phyloP scores from a whole-genome alignment of 2,888 invertebrate species.

The Caenorhabditis virilis region DNA sequence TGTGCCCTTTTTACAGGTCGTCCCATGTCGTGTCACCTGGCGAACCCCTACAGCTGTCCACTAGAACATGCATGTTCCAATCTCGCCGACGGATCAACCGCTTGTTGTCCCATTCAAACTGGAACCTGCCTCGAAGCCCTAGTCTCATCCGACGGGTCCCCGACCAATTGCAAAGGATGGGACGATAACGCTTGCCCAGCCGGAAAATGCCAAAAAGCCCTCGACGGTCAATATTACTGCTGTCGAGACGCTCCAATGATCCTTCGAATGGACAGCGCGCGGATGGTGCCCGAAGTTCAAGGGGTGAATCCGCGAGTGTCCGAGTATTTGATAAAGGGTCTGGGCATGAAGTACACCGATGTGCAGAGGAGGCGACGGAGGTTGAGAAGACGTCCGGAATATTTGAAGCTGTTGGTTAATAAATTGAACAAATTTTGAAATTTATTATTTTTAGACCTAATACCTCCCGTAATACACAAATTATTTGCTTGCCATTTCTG shows the following conservation, averaged over 20 bases:
- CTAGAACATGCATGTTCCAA: slow-evolving; percentile 39
- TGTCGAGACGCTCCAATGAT: slow-evolving; percentile 32
- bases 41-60: slow-evolving; percentile 51
- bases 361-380: background rate
- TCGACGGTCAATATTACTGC: slow-evolving; percentile 48
- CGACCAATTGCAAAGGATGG: slow-evolving; percentile 34
- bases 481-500: too few relatives aligned
- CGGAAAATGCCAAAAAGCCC: slow-evolving; percentile 50
- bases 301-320: slow-evolving; percentile 21
- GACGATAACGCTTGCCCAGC: slow-evolving; percentile 46
- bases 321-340: slow-evolving; percentile 21
- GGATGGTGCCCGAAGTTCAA: slow-evolving; percentile 15
- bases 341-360: slow-evolving; percentile 26
- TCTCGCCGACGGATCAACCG: slow-evolving; percentile 43
- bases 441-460: too few relatives aligned
- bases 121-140: slow-evolving; percentile 44
- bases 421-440: too few relatives aligned
- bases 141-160: slow-evolving; percentile 32
- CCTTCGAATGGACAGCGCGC: slow-evolving; percentile 7
- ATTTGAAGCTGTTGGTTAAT: slow-evolving; percentile 20
- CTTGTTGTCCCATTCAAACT: slow-evolving; percentile 47
- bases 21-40: slow-evolving; percentile 31
- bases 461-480: too few relatives aligned
- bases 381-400: slow-evolving; percentile 12
- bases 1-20: too few relatives aligned